These are phyloP conservation scores for Ectobius pallidus DNA, from an alignment of 2,888 invertebrate genomes.

Conservation along the genomic window DNA sequence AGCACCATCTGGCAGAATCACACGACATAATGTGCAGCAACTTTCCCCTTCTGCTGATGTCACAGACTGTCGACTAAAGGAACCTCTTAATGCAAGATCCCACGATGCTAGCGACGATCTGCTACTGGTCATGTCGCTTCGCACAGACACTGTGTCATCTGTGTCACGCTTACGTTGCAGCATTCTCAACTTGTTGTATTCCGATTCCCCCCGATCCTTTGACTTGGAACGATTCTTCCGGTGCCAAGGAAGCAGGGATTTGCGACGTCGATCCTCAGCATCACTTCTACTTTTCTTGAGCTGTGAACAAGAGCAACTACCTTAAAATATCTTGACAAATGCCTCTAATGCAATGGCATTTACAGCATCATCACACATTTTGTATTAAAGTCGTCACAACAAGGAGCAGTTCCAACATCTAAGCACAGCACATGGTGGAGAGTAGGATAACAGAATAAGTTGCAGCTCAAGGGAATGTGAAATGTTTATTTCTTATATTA, in stretches of 20 bases:
- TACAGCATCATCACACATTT: background rate
- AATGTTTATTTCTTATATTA: too few species aligned
- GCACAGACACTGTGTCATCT: slow-evolving; percentile 56
- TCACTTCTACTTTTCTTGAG: slow-evolving; percentile 85
- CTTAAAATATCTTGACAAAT: background rate
- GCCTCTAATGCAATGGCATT: background rate
- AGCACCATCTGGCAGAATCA: slow-evolving; percentile 88
- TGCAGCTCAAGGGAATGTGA: too few species aligned
- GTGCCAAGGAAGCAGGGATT: slow-evolving; percentile 89
- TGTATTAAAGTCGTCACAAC: too few species aligned
- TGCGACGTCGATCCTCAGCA: slow-evolving; percentile 86
- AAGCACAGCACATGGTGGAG: too few species aligned
- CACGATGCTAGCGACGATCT: slow-evolving; percentile 65
- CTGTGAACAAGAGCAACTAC: slow-evolving; percentile 54
- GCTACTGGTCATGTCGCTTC: slow-evolving; percentile 62
- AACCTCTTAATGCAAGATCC: slow-evolving; percentile 61
- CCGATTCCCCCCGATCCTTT: slow-evolving; percentile 56
- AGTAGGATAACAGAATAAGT: too few species aligned
- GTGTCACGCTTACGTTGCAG: slow-evolving; percentile 54
- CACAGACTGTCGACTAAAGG: slow-evolving; percentile 53
- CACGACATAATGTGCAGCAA: slow-evolving; percentile 70
- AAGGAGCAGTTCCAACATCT: too few species aligned
- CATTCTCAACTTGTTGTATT: slow-evolving; percentile 55
- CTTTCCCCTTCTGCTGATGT: slow-evolving; percentile 40
- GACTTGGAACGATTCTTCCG: slow-evolving; percentile 68